Conservation (phyloP, 2,888 invertebrate genomes). For the Ophonus ardosiacus region DNA sequence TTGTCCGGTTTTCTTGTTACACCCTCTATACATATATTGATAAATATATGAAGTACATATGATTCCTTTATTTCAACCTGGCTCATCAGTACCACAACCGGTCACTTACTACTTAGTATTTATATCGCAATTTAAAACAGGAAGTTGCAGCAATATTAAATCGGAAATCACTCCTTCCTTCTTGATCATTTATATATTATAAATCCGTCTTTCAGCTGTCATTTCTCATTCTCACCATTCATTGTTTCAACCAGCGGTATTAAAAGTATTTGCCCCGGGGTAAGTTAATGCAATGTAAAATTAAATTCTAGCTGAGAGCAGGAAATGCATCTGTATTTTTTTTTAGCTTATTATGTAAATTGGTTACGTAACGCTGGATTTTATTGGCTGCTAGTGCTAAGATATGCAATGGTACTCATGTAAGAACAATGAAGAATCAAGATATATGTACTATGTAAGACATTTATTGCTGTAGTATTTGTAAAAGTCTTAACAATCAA, state of each 20-base stretch:
- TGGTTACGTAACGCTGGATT: conserved; percentile 19
- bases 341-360: conserved; percentile 24
- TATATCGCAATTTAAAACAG: background rate
- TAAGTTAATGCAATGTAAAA: background rate
- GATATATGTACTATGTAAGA: conserved; percentile 20
- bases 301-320: background rate
- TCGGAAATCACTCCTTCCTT: background rate
- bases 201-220: conserved; percentile 26
- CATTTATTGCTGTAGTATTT: conserved; percentile 8
- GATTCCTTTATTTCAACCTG: too few species aligned
- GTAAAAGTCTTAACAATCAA: background rate
- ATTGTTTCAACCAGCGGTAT: conserved; percentile 21
- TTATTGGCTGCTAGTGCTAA: conserved; percentile 34
- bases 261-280: conserved; percentile 2
- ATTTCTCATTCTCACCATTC: conserved; percentile 31
- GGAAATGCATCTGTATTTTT: conserved; percentile 26
- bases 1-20: too few species aligned
- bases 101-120: too few species aligned
- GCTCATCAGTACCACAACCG: too few species aligned
- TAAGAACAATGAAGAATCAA: conserved; percentile 23
- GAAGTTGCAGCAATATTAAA: background rate
- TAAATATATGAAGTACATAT: too few species aligned
- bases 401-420: conserved; percentile 3
- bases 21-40: too few species aligned
- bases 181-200: background rate